Evolutionary conservation across 2,113 vertebrate species (phyloP).

Genomic region (Orthonyx spaldingii): DNA sequence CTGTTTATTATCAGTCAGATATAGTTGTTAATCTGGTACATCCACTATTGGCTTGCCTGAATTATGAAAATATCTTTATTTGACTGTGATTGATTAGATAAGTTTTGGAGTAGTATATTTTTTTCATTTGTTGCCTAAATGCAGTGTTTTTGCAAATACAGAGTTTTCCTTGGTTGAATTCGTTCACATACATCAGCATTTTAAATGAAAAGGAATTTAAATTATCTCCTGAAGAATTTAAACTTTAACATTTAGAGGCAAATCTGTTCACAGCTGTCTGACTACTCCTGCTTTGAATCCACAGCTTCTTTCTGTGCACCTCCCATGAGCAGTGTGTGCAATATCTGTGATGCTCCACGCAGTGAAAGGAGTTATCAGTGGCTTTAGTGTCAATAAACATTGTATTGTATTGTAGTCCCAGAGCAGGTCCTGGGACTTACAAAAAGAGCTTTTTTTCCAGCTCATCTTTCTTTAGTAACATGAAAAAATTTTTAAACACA

Average conservation of each 20-base stretch:
- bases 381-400: too few species aligned
- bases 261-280: background rate
- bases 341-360: background rate
- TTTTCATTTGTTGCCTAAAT: background rate
- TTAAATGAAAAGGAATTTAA: background rate
- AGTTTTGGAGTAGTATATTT: background rate
- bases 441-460: background rate
- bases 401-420: too few species aligned
- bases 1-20: background rate
- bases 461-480: background rate
- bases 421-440: background rate
- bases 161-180: background rate
- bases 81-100: background rate
- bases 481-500: background rate
- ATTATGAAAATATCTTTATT: background rate
- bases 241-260: background rate
- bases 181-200: background rate
- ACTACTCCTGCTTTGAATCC: background rate
- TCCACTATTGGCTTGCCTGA: background rate
- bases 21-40: background rate
- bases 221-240: background rate
- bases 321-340: background rate
- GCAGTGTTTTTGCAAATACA: background rate
- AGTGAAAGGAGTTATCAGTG: background rate
- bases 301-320: background rate